These are phyloP conservation scores for Pelobates fuscus DNA, from an alignment of 2,113 vertebrate species.

Conservation along the genomic window DNA sequence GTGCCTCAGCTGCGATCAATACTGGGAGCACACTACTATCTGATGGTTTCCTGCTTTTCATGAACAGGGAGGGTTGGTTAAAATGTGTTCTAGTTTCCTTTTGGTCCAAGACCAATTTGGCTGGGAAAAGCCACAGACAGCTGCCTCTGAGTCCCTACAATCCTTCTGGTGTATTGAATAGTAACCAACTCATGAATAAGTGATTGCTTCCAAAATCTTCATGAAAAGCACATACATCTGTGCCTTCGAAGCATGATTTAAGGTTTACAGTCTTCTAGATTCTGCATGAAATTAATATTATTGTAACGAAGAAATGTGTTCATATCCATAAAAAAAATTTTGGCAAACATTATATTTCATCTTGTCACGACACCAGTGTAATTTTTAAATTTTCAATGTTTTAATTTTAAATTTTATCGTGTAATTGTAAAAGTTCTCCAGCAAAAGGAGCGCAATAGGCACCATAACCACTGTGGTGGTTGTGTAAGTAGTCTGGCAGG, in stretches of 20 bases:
- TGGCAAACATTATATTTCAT: too few relatives aligned
- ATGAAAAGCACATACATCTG: slow-evolving; percentile 2
- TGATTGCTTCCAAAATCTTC: background rate
- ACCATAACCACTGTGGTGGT: too few relatives aligned
- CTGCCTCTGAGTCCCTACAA: slow-evolving; percentile 29
- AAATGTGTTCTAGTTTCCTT: slow-evolving; percentile 15
- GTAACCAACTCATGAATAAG: slow-evolving; percentile 38
- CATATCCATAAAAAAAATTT: too few relatives aligned
- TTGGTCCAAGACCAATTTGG: slow-evolving; percentile 33
- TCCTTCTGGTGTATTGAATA: slow-evolving; percentile 28
- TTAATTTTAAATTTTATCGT: too few relatives aligned
- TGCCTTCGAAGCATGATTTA: background rate
- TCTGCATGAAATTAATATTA: background rate
- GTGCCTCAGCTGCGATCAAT: background rate
- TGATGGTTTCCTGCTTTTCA: slow-evolving; percentile 2
- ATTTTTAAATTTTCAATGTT: too few relatives aligned
- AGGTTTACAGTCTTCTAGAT: background rate
- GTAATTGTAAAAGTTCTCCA: too few relatives aligned
- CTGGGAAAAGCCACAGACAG: slow-evolving; percentile 38
- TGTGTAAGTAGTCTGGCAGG: too few relatives aligned
- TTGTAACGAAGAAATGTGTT: too few relatives aligned
- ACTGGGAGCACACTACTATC: background rate
- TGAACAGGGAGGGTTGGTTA: background rate
- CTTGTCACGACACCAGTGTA: too few relatives aligned
- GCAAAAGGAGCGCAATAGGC: too few relatives aligned